Evolutionary conservation across 2,113 vertebrate genomes (phyloP), one percentile per base, ranked within the genome.

Genomic region (Madoqua kirkii): DNA sequence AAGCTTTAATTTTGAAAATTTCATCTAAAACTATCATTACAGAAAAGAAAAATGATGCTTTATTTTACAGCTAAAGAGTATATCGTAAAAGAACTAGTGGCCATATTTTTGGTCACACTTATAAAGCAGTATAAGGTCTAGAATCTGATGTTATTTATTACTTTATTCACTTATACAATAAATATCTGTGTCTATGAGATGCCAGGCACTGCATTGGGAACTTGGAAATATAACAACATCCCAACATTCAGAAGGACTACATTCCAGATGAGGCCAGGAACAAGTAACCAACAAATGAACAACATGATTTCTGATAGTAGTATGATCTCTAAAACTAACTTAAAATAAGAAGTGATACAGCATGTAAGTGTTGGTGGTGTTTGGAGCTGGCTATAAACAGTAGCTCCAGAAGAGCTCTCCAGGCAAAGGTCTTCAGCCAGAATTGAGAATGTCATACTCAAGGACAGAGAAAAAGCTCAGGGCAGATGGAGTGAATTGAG

Each of bases 1-100:
- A 79, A 95, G 31, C 81, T 97, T 97, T 76, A 87, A 94, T 78
- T 97, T 94, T 92, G 33, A 45, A 93, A 92, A 33, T 95, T 84
- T 87, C 31, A 92, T 50, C 62, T 64, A 52, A 97, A 95, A 84
- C 60, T 84, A 5, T 84, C 78, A 84, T 79, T 87, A 64, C 7
- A 84, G 36, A 71, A 59, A 82, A 94, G 21, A 25, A 88, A 79
- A 94, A 90, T 62, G 19, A 17, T 52, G n/a, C 13, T 90, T 87
- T 29, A 43, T 57, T 91, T 90, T 84, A 55, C 21, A 17, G 50
- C 45, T 79, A 74, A 91, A 88, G 23, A 19, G 14, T 48, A 27
- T 62, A 50, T 54, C 33, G 7, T 82, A 29, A 62, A 96, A 96
- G 19, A 74, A 83, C 23, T 27, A 64, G 9, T 64, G 19, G 95